These are phyloP conservation scores for Anser cygnoides DNA, from an alignment of 2,113 vertebrate genomes.

Conservation along the genomic window DNA sequence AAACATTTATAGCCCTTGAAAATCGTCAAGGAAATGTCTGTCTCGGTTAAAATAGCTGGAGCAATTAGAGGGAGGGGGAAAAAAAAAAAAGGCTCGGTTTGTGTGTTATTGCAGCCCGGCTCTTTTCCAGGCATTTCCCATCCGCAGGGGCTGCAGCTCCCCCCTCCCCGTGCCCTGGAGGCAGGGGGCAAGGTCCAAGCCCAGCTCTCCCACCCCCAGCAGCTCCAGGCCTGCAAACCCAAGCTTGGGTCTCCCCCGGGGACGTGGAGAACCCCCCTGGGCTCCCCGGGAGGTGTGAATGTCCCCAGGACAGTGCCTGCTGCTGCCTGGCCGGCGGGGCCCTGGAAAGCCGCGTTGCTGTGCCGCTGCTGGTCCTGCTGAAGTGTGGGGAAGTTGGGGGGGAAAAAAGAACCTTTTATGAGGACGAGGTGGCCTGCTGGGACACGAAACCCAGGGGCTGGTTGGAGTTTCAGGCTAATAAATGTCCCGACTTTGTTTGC, in stretches of 20 bases:
- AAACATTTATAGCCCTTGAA: constrained; percentile 43
- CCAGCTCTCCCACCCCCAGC: background rate
- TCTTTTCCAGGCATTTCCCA: background rate
- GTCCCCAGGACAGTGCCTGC: too few relatives aligned
- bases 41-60: constrained; percentile 12
- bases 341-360: too few relatives aligned
- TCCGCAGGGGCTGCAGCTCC: background rate
- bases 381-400: background rate
- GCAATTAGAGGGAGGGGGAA: background rate
- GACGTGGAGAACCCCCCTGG: rapidly evolving
- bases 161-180: background rate
- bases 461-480: background rate
- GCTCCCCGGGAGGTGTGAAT: too few relatives aligned
- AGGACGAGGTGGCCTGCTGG: rapidly evolving
- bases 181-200: background rate
- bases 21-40: constrained; percentile 23
- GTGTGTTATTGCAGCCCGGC: background rate
- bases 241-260: background rate
- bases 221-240: background rate
- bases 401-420: background rate
- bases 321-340: too few relatives aligned
- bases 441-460: rapidly evolving
- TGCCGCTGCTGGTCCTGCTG: too few relatives aligned
- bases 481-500: background rate
- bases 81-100: rapidly evolving